Percentiles rank a stretch among this genome's conserved stretches.
These are phyloP conservation scores for Catharus bicknelli DNA, from an alignment of 2,113 vertebrate genomes.

Conservation along the genomic window DNA sequence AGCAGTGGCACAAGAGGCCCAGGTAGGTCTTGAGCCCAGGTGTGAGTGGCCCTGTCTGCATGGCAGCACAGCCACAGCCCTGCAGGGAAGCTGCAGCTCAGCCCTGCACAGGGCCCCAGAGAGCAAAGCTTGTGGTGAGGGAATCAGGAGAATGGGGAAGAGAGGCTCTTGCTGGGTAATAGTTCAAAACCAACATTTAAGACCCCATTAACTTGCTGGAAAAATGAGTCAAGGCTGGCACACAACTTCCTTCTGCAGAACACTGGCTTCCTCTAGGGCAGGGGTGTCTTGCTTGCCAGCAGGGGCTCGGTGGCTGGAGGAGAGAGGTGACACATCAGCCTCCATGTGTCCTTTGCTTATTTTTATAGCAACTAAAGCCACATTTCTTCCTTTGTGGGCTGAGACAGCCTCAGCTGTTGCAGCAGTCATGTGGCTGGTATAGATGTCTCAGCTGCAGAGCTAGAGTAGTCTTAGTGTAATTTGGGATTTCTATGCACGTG, in stretches of 20 bases:
- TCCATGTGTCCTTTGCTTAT: background rate
- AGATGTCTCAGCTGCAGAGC: background rate
- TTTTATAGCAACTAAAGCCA: background rate
- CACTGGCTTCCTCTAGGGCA: background rate
- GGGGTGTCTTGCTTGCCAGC: background rate
- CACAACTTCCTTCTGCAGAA: background rate
- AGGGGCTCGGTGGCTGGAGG: background rate
- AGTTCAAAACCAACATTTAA: background rate
- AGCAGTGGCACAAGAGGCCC: background rate
- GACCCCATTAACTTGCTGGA: background rate
- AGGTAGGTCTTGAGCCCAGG: background rate
- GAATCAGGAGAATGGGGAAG: background rate
- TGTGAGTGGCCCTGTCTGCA: background rate
- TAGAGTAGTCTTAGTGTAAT: background rate
- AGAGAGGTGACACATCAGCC: background rate
- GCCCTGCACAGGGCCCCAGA: background rate
- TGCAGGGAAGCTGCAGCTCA: background rate
- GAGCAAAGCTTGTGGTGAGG: background rate
- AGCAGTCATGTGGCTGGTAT: background rate
- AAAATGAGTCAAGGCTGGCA: background rate
- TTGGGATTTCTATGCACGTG: background rate
- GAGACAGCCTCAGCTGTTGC: background rate
- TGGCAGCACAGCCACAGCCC: background rate
- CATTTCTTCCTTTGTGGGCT: background rate
- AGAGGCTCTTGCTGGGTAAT: background rate